Evolutionary conservation across 2,797 vertebrate genomes (phyloP).

Genomic region (Enteromius viviparus): DNA sequence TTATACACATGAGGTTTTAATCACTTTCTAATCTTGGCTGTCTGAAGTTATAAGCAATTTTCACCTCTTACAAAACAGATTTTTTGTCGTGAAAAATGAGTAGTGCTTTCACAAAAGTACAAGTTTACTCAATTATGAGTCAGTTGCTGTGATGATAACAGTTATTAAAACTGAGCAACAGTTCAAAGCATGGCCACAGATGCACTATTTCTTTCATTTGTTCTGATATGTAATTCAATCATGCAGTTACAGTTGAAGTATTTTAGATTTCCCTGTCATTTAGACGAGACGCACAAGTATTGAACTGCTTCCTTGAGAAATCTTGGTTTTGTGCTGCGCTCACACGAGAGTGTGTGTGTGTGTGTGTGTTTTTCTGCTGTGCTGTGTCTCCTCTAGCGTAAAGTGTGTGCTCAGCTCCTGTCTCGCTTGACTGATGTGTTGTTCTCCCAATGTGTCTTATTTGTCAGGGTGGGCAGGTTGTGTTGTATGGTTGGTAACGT

Average conservation of each 20-base stretch:
- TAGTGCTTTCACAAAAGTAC: not conserved
- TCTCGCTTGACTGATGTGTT: constrained; percentile 40
- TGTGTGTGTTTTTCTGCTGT: constrained; percentile 29
- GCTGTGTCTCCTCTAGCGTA: constrained; percentile 30
- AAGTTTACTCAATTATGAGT: not conserved
- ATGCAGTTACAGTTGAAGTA: not conserved
- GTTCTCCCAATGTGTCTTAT: constrained; percentile 29
- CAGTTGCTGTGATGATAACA: not conserved
- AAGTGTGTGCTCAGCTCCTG: constrained; percentile 51
- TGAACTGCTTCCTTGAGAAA: constrained; percentile 31
- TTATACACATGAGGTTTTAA: not conserved
- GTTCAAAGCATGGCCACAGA: not conserved
- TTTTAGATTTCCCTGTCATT: not conserved
- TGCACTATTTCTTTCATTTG: not conserved
- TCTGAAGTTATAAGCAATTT: not conserved
- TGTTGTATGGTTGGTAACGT: constrained; percentile 30
- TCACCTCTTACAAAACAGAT: not conserved
- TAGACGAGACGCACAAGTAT: not conserved
- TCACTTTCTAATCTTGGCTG: not conserved
- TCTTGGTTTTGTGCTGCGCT: constrained; percentile 30
- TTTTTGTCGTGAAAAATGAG: not conserved
- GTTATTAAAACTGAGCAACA: not conserved
- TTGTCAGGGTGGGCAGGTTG: constrained; percentile 13
- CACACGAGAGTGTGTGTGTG: no score
- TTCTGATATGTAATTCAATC: not conserved